Evolutionary conservation across 1,140 invertebrate genomes (phyloP), one percentile per base, ranked within the genome.

Genomic region (Pachypeltis micranthus): DNA sequence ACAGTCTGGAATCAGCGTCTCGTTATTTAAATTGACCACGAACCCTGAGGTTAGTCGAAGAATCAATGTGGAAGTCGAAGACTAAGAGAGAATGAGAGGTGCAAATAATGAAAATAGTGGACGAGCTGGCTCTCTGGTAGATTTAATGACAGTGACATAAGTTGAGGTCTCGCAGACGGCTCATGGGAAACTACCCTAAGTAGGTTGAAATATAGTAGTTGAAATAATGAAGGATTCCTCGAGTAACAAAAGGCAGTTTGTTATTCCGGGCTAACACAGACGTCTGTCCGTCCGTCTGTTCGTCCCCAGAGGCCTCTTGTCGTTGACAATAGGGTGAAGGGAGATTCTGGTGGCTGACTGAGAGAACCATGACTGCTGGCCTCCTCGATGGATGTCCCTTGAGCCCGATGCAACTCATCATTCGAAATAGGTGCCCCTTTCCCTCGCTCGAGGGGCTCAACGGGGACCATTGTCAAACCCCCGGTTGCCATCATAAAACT

Each of bases 161-260:
- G 47, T 21, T 21, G 47, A 51, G 47, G 23, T 51, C 47, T 51
- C 23, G 47, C 47, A 51, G 47, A 51, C 47, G 47, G 47, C 47
- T 10, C 47, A 51, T 59, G 57, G 57, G 57, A 59, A 59, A 59
- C 14, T 59, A 59, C 57, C 29, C 29, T 59, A 59, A 59, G 57
- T 59, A 28, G 57, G 26, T 59, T 59, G 57, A 59, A 59, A 59
- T 59, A 59, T 59, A 59, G 57, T 59, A 59, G 57, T 59, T 59
- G 57, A 59, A 59, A 59, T 59, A 59, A 59, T 59, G 57, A 59
- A 59, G 57, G 57, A 59, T 59, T 31, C 57, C 57, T 25, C 26
- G 16, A 59, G 28, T 31, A 59, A 59, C 57, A 59, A 59, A 59
- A 59, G 57, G 57, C 57, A 59, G 57, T 59, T 59, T 59, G 57